Evolutionary conservation across 2,888 invertebrate genomes (phyloP).

Genomic region (Lithophane leautieri): DNA sequence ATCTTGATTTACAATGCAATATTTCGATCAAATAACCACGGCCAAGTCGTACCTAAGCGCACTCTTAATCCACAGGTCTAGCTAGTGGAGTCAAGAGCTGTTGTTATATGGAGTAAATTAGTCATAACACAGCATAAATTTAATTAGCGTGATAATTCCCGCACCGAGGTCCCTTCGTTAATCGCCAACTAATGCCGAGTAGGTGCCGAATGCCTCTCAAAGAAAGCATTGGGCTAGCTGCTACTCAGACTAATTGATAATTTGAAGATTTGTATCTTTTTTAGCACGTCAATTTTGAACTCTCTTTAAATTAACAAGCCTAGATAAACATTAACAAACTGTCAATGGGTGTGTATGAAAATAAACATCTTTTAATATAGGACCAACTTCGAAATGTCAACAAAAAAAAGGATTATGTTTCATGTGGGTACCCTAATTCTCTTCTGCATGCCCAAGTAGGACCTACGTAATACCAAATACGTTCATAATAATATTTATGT

Average conservation of each 20-base stretch:
- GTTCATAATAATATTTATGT: too few relatives aligned
- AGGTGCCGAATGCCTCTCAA: constrained; percentile 22
- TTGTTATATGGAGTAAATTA: constrained; percentile 85
- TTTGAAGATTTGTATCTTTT: background rate
- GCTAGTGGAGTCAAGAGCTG: constrained; percentile 67
- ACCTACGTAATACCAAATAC: too few relatives aligned
- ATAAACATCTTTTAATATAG: background rate
- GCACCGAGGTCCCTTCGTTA: constrained; percentile 67
- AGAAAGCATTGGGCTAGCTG: constrained; percentile 15
- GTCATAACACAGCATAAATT: constrained; percentile 84
- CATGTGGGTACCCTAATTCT: too few relatives aligned
- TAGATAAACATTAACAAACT: background rate
- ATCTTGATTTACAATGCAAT: background rate
- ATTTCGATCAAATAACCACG: background rate
- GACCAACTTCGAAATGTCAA: background rate
- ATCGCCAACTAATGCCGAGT: constrained; percentile 67
- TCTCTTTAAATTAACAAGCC: background rate
- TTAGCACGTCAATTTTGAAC: background rate
- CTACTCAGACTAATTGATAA: constrained; percentile 3
- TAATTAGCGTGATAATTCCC: constrained; percentile 86
- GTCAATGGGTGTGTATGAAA: background rate
- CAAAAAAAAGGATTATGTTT: background rate
- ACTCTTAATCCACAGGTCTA: constrained; percentile 60
- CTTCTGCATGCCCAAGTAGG: too few relatives aligned
- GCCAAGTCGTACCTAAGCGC: constrained; percentile 29